phyloP scores from a whole-genome alignment of 2,888 invertebrate genomes.

The Thera obeliscata region DNA sequence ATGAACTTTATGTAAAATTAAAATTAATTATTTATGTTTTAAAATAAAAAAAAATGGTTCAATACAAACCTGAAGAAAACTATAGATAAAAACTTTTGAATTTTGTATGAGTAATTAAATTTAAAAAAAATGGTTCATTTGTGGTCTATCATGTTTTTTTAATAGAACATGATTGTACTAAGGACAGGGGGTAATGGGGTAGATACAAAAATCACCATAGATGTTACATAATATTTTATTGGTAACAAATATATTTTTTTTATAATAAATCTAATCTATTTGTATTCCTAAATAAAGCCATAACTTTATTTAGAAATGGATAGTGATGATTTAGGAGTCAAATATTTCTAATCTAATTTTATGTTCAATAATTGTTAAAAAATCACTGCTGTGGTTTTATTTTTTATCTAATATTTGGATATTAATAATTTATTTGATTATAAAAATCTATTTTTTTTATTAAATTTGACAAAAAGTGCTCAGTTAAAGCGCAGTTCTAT shows the following conservation, averaged over 20 bases:
- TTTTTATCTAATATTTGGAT: conserved; percentile 40
- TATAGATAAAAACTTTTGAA: too few species aligned
- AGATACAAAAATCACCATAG: too few species aligned
- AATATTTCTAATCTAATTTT: conserved; percentile 21
- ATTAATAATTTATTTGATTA: conserved; percentile 43
- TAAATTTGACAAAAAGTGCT: conserved; percentile 39
- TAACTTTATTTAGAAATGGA: neutral
- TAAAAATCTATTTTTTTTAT: conserved; percentile 38
- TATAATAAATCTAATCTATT: too few species aligned
- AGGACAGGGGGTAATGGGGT: neutral
- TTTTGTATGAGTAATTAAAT: too few species aligned
- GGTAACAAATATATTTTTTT: too few species aligned
- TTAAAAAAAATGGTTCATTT: too few species aligned
- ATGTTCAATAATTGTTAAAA: conserved; percentile 23
- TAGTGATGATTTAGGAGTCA: conserved; percentile 19
- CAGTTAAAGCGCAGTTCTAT: conserved; percentile 39
- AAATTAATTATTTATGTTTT: too few species aligned
- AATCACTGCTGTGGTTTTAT: conserved; percentile 34
- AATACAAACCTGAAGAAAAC: too few species aligned
- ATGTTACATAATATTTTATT: too few species aligned
- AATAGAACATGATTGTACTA: neutral
- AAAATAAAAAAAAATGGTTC: too few species aligned
- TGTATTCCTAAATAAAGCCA: neutral
- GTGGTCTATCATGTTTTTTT: too few species aligned
- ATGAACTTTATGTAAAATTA: too few species aligned